Evolutionary conservation across 1,140 invertebrate species (phyloP), one percentile per base, ranked within the genome.

Genomic region (Brachionus paranguensis): DNA sequence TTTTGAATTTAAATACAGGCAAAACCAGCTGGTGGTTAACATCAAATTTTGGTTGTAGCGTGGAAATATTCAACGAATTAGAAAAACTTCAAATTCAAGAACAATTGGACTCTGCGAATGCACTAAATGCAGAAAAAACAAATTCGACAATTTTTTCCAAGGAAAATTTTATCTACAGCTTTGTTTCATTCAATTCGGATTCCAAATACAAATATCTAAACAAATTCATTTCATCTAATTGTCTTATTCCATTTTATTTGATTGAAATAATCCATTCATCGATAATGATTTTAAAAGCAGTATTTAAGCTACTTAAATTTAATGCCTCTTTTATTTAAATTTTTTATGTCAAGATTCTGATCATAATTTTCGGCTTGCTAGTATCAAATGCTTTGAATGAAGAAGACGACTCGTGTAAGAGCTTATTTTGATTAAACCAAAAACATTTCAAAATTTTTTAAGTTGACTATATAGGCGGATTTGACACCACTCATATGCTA

Each of bases 261-360:
- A 64, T 81, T n/a, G 78, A 81, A 47, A 81, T 81, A 29, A 81
- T 81, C 11, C 78, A 81, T 64, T 81, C 78, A 3, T 41, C 24
- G 4, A 29, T 68, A 5, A 27, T 81, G n/a, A 81, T 81, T 14
- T 45, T 81, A 8, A 43, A 64, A 43, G 78, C 20, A 12, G 78
- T 81, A 81, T 43, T 55, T 79, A n/a, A 12, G n/a, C 17, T 6
- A 27, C 7, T 27, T 50, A 50, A 14, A 50, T 72, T 72, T 33
- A 45, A 72, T 6, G 3, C 0, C 5, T 6, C 3, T 37, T n/a
- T 68, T 33, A 65, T 68, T 68, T 17, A 55, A 55, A 24, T 55
- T 55, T 55, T 60, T 6, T 37, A n/a, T 68, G 11, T 68, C 5
- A 14, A 72, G 70, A 72, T 72, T 41, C 41, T 72, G 7, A 72